phyloP scores from a whole-genome alignment of 2,113 vertebrate species.

The Perognathus longimembris region DNA sequence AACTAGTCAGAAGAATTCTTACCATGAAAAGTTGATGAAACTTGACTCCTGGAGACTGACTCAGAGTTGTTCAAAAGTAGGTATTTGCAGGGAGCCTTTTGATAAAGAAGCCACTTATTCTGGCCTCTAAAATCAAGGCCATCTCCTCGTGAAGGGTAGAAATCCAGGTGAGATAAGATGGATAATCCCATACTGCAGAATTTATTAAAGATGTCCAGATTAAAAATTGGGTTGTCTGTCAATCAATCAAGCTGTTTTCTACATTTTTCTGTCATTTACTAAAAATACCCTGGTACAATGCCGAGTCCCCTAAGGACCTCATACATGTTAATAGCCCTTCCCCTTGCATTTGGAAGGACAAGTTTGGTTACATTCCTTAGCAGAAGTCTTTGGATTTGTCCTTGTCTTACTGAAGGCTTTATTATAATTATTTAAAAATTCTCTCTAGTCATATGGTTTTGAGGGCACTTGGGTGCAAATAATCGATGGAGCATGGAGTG shows the following conservation, averaged over 20 bases:
- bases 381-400: conserved; percentile 40
- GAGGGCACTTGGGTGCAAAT: background rate
- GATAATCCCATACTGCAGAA: conserved; percentile 65
- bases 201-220: conserved; percentile 80
- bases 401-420: conserved; percentile 57
- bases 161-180: conserved; percentile 67
- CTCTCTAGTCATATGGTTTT: background rate
- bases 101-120: conserved; percentile 32
- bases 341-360: conserved; percentile 27
- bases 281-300: conserved; percentile 49
- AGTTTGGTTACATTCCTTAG: background rate
- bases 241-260: conserved; percentile 67
- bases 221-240: conserved; percentile 76
- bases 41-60: background rate
- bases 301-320: conserved; percentile 10
- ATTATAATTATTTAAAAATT: background rate
- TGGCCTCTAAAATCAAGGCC: conserved; percentile 61
- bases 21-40: background rate
- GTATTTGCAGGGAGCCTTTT: background rate
- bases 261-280: conserved; percentile 60
- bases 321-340: conserved; percentile 11
- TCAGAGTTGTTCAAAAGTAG: background rate
- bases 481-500: background rate
- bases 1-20: conserved; percentile 28
- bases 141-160: conserved; percentile 66